These are phyloP conservation scores for Apeltes quadracus DNA, from an alignment of 2,113 vertebrate species.

Conservation along the genomic window DNA sequence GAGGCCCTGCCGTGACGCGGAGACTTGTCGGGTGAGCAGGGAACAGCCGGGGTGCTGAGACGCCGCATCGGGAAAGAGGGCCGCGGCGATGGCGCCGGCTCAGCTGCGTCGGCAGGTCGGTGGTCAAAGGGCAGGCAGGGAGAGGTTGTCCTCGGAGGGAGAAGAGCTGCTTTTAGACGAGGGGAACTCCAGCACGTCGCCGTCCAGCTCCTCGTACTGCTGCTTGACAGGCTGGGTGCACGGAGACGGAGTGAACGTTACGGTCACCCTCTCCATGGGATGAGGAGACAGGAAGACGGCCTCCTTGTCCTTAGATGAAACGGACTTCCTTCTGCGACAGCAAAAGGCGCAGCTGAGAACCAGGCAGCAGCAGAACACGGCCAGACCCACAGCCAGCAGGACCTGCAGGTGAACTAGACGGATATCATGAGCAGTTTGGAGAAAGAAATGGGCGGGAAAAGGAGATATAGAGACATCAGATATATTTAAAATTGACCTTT, in stretches of 20 bases:
- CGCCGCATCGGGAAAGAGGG: slow-evolving; percentile 52
- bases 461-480: background rate
- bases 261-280: slow-evolving; percentile 39
- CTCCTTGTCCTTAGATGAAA: slow-evolving; percentile 63
- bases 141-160: slow-evolving; percentile 71
- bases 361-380: slow-evolving; percentile 81
- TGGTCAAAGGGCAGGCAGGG: slow-evolving; percentile 53
- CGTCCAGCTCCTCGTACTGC: slow-evolving; percentile 75
- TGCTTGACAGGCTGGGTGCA: slow-evolving; percentile 73
- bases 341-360: slow-evolving; percentile 82
- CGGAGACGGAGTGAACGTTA: slow-evolving; percentile 65
- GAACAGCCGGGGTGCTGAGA: slow-evolving; percentile 63
- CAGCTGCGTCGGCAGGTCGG: slow-evolving; percentile 38
- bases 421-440: background rate
- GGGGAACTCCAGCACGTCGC: slow-evolving; percentile 72
- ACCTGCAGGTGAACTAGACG: slow-evolving; percentile 79
- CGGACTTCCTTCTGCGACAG: slow-evolving; percentile 65
- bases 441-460: background rate
- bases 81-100: slow-evolving; percentile 31
- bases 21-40: slow-evolving; percentile 34
- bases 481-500: background rate
- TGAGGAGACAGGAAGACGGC: slow-evolving; percentile 45
- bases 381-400: slow-evolving; percentile 78
- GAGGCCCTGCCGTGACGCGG: slow-evolving; percentile 58
- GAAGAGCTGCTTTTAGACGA: slow-evolving; percentile 62